Evolutionary conservation across 2,888 invertebrate genomes (phyloP), one percentile per base, ranked within the genome.

Genomic region (Dichetophora obliterata): DNA sequence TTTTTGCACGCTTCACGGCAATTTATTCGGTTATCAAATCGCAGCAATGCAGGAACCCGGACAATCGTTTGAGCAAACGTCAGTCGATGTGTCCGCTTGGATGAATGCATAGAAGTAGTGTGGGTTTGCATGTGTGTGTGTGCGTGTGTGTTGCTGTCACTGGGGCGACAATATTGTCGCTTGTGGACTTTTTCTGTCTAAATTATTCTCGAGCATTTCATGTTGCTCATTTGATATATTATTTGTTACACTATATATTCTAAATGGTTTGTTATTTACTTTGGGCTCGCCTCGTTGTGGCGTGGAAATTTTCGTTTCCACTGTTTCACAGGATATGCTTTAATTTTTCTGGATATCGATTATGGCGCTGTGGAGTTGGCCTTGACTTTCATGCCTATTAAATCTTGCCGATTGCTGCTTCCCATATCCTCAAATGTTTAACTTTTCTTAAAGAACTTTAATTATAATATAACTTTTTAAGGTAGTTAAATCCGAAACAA

Each of bases 1-100:
- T 86, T 87, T 88, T 86, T 88, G 88, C 88, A 89, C 88, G 89
- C 89, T 89, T 89, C 89, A 89, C 88, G 89, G 88, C 81, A 86
- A 89, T 89, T 89, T 89, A 84, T 82, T 79, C 86, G 87, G 86
- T 86, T 87, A 87, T 87, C 86, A 87, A 82, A 79, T 77, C 68
- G 82, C 79, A 82, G 75, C 43, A 43, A 43, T 43, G 43, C 43
- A 43, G 14, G 43, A 43, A 43, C 43, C 43, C 43, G 43, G 43
- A 43, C 43, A 43, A 43, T 6, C 43, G 43, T 43, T 43, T 43
- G 43, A 43, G 11, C 43, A 43, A 43, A 43, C 43, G 43, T 43
- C 43, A 43, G 43, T 2, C 43, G 43, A 43, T 11, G 11, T 43
- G 43, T 43, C 43, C 43, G 43, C 43, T 43, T 43, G 43, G 43